Conservation (phyloP, 2,113 vertebrate species). For the Polypterus bichir region DNA sequence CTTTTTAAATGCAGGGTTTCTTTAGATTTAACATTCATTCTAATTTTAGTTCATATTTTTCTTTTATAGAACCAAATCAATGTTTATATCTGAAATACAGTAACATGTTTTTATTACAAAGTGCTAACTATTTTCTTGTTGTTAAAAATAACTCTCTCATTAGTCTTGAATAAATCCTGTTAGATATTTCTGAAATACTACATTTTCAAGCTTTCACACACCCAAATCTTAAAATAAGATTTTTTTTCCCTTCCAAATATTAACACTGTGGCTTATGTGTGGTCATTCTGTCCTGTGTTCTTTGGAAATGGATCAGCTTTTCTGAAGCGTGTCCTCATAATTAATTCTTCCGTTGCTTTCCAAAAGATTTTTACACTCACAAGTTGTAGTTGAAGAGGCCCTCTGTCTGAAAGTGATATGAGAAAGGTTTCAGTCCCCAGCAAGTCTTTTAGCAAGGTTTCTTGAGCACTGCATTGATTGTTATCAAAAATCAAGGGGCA, state of each 20-base stretch:
- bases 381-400: too few species aligned
- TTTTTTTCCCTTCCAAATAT: constrained; percentile 5
- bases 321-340: constrained; percentile 13
- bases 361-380: too few species aligned
- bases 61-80: constrained; percentile 1
- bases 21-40: too few species aligned
- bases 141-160: constrained; percentile 17
- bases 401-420: too few species aligned
- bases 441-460: too few species aligned
- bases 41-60: background rate
- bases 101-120: constrained; percentile 7
- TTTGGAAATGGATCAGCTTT: constrained; percentile 13
- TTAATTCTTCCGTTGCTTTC: constrained; percentile 19
- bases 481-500: too few species aligned
- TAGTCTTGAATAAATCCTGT: constrained; percentile 7
- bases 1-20: too few species aligned
- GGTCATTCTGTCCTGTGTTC: constrained; percentile 5
- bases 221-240: constrained; percentile 15
- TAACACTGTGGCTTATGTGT: constrained; percentile 16
- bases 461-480: too few species aligned
- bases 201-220: constrained; percentile 9
- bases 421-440: too few species aligned
- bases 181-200: constrained; percentile 11
- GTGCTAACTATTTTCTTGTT: constrained; percentile 9
- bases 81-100: constrained; percentile 4